These are phyloP conservation scores for Iphiclides podalirius DNA, from an alignment of 2,888 invertebrate species.

Conservation along the genomic window DNA sequence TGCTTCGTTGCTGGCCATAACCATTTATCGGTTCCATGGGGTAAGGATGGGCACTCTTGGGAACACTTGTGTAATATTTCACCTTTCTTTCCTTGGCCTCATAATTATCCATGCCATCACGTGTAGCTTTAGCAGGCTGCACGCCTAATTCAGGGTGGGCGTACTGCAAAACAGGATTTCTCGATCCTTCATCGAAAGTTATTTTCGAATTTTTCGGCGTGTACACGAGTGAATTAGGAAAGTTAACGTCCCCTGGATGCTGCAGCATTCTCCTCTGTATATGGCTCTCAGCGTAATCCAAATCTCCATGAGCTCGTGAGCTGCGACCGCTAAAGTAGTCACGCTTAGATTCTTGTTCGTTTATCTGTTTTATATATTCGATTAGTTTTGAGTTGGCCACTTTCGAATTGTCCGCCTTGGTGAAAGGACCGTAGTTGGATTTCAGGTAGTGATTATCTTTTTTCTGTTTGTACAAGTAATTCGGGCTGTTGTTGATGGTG, in stretches of 20 bases:
- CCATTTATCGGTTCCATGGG: slow-evolving; percentile 76
- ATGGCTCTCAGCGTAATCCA: slow-evolving; percentile 75
- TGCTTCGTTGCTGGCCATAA: slow-evolving; percentile 63
- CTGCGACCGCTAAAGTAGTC: slow-evolving; percentile 80
- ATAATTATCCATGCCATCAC: slow-evolving; percentile 58
- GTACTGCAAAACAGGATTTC: slow-evolving; percentile 88
- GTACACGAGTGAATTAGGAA: slow-evolving; percentile 84
- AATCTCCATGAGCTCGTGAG: slow-evolving; percentile 68
- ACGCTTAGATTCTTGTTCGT: slow-evolving; percentile 81
- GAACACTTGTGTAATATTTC: slow-evolving; percentile 75
- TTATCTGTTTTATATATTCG: slow-evolving; percentile 84
- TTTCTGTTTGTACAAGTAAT: slow-evolving; percentile 64
- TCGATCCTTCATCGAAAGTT: slow-evolving; percentile 84
- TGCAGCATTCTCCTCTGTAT: slow-evolving; percentile 87
- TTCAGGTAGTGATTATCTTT: slow-evolving; percentile 66
- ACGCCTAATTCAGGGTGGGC: slow-evolving; percentile 90
- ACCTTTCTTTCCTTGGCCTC: slow-evolving; percentile 59
- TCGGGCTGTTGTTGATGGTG: slow-evolving; percentile 36
- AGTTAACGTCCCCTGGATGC: slow-evolving; percentile 82
- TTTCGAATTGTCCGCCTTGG: slow-evolving; percentile 81
- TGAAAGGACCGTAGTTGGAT: slow-evolving; percentile 81
- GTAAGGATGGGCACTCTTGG: slow-evolving; percentile 78
- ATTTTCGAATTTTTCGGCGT: slow-evolving; percentile 81
- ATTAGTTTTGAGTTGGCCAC: slow-evolving; percentile 80
- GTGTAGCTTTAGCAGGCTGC: slow-evolving; percentile 84